Percentiles rank a stretch among this genome's conserved stretches.
Evolutionary conservation across 2,888 invertebrate species (phyloP).

Genomic region (Leucoptera coffeella): DNA sequence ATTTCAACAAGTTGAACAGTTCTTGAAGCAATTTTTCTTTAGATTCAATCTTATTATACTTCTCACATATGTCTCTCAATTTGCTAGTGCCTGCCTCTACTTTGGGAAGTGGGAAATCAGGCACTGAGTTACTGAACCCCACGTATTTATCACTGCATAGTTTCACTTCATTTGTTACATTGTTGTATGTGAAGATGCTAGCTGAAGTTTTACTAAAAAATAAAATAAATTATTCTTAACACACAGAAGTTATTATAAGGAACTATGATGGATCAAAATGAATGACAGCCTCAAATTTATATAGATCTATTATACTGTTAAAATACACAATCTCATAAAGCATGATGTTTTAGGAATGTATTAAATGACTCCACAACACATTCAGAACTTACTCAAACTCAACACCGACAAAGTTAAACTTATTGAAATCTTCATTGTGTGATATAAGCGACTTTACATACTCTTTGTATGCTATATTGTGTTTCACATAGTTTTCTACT

Average conservation of each 20-base stretch:
- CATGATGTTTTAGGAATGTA: too few relatives aligned
- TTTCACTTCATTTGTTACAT: conserved; percentile 25
- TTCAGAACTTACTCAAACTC: conserved; percentile 61
- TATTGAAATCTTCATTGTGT: conserved; percentile 55
- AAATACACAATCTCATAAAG: too few relatives aligned
- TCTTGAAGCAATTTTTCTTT: conserved; percentile 47
- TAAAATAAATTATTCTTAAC: too few relatives aligned
- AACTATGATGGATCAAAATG: too few relatives aligned
- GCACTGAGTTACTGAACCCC: conserved; percentile 67
- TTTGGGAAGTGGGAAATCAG: conserved; percentile 60
- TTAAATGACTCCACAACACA: too few relatives aligned
- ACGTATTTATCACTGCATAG: conserved; percentile 32
- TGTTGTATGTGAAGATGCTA: conserved; percentile 43
- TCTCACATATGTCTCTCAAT: conserved; percentile 52
- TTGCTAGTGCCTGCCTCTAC: conserved; percentile 54
- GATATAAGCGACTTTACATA: conserved; percentile 49
- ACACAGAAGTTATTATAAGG: too few relatives aligned
- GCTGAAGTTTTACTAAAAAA: conserved; percentile 14
- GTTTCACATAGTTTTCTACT: conserved; percentile 56
- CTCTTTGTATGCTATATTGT: conserved; percentile 24
- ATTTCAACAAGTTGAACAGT: conserved; percentile 55
- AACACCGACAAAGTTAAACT: conserved; percentile 64
- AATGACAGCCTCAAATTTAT: too few relatives aligned
- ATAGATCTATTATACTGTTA: too few relatives aligned
- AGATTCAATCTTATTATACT: conserved; percentile 19